Conservation (phyloP, 2,888 invertebrate species). For the Lingula anatina region DNA sequence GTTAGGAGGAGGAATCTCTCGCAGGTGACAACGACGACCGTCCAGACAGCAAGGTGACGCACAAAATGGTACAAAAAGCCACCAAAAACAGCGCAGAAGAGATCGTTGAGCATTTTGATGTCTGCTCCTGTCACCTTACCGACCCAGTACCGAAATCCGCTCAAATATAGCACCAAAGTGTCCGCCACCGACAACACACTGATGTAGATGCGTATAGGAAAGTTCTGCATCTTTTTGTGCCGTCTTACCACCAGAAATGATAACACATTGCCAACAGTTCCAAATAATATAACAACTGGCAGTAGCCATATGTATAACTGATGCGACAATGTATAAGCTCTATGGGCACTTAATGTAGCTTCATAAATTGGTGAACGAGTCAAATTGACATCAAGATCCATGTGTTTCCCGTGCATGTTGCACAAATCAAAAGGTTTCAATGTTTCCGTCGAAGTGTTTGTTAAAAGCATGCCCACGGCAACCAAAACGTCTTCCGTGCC, state of each 20-base stretch:
- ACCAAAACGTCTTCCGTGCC: too few species aligned
- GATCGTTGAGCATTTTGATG: conserved; percentile 3
- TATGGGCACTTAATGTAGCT: neutral
- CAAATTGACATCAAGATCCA: too few species aligned
- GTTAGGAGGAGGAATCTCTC: conserved; percentile 12
- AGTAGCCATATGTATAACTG: neutral
- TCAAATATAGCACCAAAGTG: conserved; percentile 7
- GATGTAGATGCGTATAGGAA: conserved; percentile 13
- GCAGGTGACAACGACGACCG: conserved; percentile 11
- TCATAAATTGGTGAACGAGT: neutral
- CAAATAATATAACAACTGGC: conserved; percentile 6
- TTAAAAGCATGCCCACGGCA: too few species aligned
- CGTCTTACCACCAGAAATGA: conserved; percentile 7
- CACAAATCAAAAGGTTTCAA: too few species aligned
- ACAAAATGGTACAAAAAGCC: conserved; percentile 11
- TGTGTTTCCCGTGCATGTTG: too few species aligned
- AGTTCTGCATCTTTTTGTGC: conserved; percentile 4
- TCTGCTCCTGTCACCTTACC: neutral
- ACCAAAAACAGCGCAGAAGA: conserved; percentile 8
- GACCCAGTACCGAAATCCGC: neutral
- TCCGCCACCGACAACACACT: conserved; percentile 11
- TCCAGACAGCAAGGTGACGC: conserved; percentile 10
- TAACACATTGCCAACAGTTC: conserved; percentile 9
- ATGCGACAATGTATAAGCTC: neutral
- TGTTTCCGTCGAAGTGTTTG: too few species aligned